Percentiles rank a stretch among this genome's conserved stretches.
These are phyloP conservation scores for Philotrypesis tridentata DNA, from an alignment of 1,140 invertebrate genomes.

Conservation along the genomic window DNA sequence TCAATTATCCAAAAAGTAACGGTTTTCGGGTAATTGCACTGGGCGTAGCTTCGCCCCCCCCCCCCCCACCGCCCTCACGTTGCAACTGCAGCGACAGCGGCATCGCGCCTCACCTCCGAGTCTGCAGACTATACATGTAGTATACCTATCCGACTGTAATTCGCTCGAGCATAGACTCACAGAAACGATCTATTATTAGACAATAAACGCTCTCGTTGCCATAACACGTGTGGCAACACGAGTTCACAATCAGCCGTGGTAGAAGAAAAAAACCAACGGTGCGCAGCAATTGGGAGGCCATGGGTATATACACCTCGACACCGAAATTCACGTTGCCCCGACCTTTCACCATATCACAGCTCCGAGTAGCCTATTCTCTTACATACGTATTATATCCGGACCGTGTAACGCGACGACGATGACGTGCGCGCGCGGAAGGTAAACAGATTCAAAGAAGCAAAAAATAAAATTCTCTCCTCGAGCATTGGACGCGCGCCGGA, in stretches of 20 bases:
- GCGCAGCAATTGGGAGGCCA: neutral
- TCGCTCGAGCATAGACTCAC: neutral
- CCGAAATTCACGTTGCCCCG: neutral
- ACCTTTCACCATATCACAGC: neutral
- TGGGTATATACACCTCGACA: neutral
- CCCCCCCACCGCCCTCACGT: no score
- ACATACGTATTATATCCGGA: neutral
- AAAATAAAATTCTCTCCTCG: neutral
- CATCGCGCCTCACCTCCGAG: neutral
- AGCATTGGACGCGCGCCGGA: neutral
- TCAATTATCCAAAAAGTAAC: neutral
- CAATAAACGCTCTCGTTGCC: no score
- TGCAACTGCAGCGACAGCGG: neutral
- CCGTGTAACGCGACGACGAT: neutral
- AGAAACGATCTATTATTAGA: no score
- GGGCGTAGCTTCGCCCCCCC: neutral
- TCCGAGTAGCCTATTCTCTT: neutral
- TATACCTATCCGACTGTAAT: neutral
- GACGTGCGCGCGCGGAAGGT: neutral
- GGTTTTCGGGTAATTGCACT: neutral
- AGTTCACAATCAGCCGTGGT: no score
- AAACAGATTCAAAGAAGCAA: constrained; percentile 3
- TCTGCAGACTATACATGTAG: neutral
- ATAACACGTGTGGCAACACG: no score
- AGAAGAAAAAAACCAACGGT: neutral